Base-by-base conservation (phyloP, 2,888 invertebrate species). In the Euphydryas editha region DNA sequence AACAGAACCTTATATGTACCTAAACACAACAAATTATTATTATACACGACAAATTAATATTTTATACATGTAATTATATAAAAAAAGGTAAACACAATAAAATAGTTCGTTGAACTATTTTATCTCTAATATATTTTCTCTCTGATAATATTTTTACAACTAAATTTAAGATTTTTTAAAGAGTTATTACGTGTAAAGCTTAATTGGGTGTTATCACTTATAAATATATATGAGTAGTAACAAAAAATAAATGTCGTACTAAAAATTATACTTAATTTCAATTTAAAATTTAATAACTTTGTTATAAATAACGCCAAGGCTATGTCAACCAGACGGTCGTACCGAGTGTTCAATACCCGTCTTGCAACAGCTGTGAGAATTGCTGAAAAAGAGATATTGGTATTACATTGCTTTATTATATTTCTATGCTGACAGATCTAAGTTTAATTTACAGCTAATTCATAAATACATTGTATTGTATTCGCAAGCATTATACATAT, bases 281-380 rank as follows among this genome's bases (percentile, higher is more conserved):
- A 37, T 36, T 54, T 54, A 59, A 64, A 64, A 64, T 59, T 59
- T 64, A 54, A 59, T 64, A 64, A 64, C 47, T 59, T 17, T 17
- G 55, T 61, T 58, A 65, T 68, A 68, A 68, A 61, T 65, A 65
- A 42, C 47, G 61, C 42, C 55, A 61, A 46, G 15, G 51, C 62
- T 47, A 58, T 68, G 67, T 64, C 68, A 65, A 58, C 44, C 68
- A 62, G 68, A 54, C 58, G 68, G 58, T 59, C 67, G 58, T 51
- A 36, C 46, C 62, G 15, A 56, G 44, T 64, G 63, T 64, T 51
- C 63, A 59, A 64, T 64, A 64, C 63, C 63, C 63, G 63, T 67
- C 56, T 24, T 39, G 59, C 49, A 57, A 56, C 69, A 66, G 59
- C 69, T 69, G 69, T 36, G 49, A 37, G 39, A 47, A 57, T 21